Evolutionary conservation across 1,140 invertebrate genomes (phyloP), one percentile per base, ranked within the genome.

Genomic region (Ptiloglossa arizonensis): DNA sequence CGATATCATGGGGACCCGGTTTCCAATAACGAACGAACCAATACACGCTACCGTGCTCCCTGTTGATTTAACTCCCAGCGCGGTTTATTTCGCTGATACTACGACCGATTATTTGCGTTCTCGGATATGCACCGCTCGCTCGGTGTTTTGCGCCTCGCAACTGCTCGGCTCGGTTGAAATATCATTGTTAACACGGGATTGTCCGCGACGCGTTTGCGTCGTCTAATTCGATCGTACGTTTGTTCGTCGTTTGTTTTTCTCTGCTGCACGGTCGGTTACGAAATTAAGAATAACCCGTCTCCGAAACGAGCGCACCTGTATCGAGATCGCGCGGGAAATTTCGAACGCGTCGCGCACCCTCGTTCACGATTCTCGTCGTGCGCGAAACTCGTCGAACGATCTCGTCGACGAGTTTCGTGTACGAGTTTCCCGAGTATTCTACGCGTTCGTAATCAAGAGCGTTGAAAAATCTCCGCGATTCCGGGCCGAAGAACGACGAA

Each of bases 41-140:
- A 67, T 24, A 50, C 60, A 15, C 52, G 17, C 50, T 46, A 32
- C 19, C 24, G n/a, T 27, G 48, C 44, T 64, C 29, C 52, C 56
- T 80, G 80, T 79, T 73, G 72, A 72, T 85, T 82, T 71, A 75
- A 59, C 68, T 69, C 22, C 35, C 56, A 46, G 29, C 69, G 56
- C 44, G 46, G 32, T 82, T 82, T 74, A 82, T 86, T 78, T 72
- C 50, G 52, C 60, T 64, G 54, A 76, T 76, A 48, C 50, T 8
- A 15, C 27, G 52, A 50, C 50, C 57, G 77, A 70, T 83, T 83
- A 82, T 83, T 83, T 83, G 46, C 81, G 13, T 77, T 79, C 70
- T 79, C 41, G 48, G 48, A 50, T 54, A 77, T 71, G 41, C 59
- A 11, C 32, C 24, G 24, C 46, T 9, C 50, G 72, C 44, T 69